These are phyloP conservation scores for Aphidius gifuensis DNA, from an alignment of 1,140 invertebrate genomes.

Conservation along the genomic window DNA sequence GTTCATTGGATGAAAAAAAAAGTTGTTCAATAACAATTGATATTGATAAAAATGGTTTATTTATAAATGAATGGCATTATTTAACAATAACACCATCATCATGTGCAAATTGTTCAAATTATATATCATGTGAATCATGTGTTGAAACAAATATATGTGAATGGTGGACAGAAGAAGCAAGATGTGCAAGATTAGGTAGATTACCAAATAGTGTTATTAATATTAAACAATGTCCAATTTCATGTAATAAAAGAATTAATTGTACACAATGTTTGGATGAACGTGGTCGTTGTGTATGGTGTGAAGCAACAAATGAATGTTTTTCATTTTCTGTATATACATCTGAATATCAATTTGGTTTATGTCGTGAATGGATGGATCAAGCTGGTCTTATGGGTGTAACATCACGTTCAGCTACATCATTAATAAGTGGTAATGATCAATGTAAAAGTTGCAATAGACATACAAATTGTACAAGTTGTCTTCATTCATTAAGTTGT, in stretches of 20 bases:
- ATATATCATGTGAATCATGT: constrained; percentile 80
- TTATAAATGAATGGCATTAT: constrained; percentile 68
- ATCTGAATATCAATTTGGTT: constrained; percentile 87
- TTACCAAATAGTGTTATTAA: constrained; percentile 64
- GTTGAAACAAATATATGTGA: constrained; percentile 74
- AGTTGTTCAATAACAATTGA: constrained; percentile 56
- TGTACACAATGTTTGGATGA: constrained; percentile 82
- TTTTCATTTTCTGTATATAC: constrained; percentile 94
- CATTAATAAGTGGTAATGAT: constrained; percentile 50
- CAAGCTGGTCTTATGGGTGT: constrained; percentile 60
- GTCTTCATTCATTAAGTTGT: constrained; percentile 79
- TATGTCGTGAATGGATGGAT: constrained; percentile 91
- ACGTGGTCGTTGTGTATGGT: constrained; percentile 90
- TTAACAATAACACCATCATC: constrained; percentile 74
- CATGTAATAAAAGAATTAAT: constrained; percentile 70
- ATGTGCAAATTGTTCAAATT: constrained; percentile 84
- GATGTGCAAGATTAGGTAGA: constrained; percentile 77
- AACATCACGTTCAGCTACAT: constrained; percentile 43
- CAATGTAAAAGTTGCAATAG: constrained; percentile 79
- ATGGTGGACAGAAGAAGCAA: constrained; percentile 79
- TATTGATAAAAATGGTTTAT: constrained; percentile 37
- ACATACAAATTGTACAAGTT: constrained; percentile 75
- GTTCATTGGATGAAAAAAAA: constrained; percentile 63
- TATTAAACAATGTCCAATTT: constrained; percentile 67
- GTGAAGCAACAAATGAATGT: constrained; percentile 85